Evolutionary conservation across 2,797 vertebrate species (phyloP).

Genomic region (Brachyrhaphis roseni): DNA sequence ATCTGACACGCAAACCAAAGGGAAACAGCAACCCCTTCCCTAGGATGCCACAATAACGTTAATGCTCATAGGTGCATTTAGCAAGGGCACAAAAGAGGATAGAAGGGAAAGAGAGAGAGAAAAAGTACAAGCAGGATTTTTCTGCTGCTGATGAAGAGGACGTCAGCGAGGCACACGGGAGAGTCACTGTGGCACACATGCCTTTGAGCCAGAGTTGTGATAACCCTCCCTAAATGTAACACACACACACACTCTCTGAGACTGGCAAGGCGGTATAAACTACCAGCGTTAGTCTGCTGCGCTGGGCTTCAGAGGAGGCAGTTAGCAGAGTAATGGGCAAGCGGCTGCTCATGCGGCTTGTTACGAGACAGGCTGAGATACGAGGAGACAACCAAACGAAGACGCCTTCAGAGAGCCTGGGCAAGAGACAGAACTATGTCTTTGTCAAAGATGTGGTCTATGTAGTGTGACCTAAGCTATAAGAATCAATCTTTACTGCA

Average conservation of each 20-base stretch:
- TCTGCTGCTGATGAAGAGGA: slow-evolving; percentile 44
- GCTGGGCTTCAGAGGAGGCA: slow-evolving; percentile 41
- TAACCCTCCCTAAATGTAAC: not conserved
- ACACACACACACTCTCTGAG: slow-evolving; percentile 1
- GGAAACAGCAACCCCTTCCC: slow-evolving; percentile 58
- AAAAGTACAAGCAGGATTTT: slow-evolving; percentile 22
- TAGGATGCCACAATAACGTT: slow-evolving; percentile 28
- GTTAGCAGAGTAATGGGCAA: slow-evolving; percentile 54
- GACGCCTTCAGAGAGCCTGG: slow-evolving; percentile 11
- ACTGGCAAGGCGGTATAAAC: slow-evolving; percentile 38
- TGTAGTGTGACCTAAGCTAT: not conserved
- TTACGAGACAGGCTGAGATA: slow-evolving; percentile 45
- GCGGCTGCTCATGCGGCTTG: slow-evolving; percentile 43
- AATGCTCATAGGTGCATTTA: slow-evolving; percentile 59
- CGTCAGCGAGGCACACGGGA: slow-evolving; percentile 40
- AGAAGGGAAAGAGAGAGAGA: not conserved
- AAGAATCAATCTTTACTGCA: not conserved
- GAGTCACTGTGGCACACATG: slow-evolving; percentile 24
- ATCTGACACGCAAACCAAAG: slow-evolving; percentile 59
- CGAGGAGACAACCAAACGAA: slow-evolving; percentile 37
- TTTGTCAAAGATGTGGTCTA: not conserved
- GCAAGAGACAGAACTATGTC: slow-evolving; percentile 7
- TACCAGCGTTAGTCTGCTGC: slow-evolving; percentile 32
- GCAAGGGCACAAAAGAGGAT: slow-evolving; percentile 47
- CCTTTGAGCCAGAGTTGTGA: slow-evolving; percentile 30